These are phyloP conservation scores for Drosophila koepferae DNA, from an alignment of 2,888 invertebrate species.

Conservation along the genomic window DNA sequence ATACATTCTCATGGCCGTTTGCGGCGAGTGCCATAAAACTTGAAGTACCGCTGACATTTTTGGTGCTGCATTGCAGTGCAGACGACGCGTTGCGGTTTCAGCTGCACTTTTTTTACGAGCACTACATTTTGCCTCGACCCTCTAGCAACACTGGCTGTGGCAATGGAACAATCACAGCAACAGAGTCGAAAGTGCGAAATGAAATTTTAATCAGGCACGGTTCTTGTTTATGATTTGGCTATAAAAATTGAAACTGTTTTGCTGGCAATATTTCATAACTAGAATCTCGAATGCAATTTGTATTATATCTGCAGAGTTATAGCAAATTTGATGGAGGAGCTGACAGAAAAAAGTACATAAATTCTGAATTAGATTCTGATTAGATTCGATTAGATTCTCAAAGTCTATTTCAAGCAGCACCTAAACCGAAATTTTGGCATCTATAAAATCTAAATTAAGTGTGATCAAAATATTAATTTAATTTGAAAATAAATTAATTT, in stretches of 20 bases:
- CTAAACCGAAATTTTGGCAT: too few relatives aligned
- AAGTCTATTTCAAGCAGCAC: too few relatives aligned
- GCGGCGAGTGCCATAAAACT: constrained; percentile 63
- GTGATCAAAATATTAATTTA: too few relatives aligned
- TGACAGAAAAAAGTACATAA: too few relatives aligned
- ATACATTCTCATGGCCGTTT: constrained; percentile 66
- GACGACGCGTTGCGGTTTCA: constrained; percentile 43
- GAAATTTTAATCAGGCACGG: constrained; percentile 69
- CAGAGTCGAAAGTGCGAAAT: constrained; percentile 67
- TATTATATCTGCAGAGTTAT: constrained; percentile 10
- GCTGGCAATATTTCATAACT: constrained; percentile 23
- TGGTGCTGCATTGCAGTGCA: constrained; percentile 72
- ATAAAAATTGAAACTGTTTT: constrained; percentile 37
- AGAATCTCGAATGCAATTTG: constrained; percentile 17
- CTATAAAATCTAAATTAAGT: too few relatives aligned
- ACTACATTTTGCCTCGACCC: constrained; percentile 43
- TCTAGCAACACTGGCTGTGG: constrained; percentile 23
- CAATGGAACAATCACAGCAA: constrained; percentile 58
- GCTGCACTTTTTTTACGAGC: constrained; percentile 67
- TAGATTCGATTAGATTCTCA: too few relatives aligned
- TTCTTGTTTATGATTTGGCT: constrained; percentile 63
- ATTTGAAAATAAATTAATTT: too few relatives aligned
- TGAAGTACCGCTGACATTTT: constrained; percentile 67
- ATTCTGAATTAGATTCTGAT: too few relatives aligned
- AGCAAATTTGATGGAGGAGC: not conserved